Conservation (phyloP, 2,888 invertebrate species). For the Heterodera filipjevi region DNA sequence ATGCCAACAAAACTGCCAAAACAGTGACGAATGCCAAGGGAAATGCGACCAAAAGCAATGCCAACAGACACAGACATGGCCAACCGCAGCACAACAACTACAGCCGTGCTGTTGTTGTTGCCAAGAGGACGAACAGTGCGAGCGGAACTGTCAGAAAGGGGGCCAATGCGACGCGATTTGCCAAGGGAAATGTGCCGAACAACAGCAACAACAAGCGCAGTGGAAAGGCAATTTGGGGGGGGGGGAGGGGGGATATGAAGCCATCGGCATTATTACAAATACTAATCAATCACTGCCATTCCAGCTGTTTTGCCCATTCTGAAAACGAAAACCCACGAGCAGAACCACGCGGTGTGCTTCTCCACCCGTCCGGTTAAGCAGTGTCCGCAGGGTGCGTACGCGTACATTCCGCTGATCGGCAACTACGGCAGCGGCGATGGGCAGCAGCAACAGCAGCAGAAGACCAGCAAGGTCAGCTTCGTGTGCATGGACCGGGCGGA, state of each 20-base stretch:
- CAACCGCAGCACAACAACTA: background rate
- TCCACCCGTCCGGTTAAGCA: conserved; percentile 51
- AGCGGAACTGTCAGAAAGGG: too few species aligned
- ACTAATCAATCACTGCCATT: too few species aligned
- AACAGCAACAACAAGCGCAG: background rate
- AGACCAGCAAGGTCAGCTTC: conserved; percentile 44
- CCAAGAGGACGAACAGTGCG: background rate
- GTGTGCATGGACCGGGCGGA: conserved; percentile 50
- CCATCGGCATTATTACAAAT: too few species aligned
- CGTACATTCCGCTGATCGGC: background rate
- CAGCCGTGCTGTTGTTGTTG: too few species aligned
- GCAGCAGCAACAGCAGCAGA: background rate
- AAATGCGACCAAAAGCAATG: conserved; percentile 9
- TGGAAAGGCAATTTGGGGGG: background rate
- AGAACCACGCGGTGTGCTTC: conserved; percentile 57
- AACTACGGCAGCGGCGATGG: too few species aligned
- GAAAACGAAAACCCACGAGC: conserved; percentile 53
- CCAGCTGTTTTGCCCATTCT: conserved; percentile 48
- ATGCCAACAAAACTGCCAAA: conserved; percentile 6
- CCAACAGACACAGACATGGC: background rate
- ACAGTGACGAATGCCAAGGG: conserved; percentile 29
- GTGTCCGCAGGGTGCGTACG: conserved; percentile 45
- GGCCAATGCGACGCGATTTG: too few species aligned
- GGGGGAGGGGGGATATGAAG: background rate
- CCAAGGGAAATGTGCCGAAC: background rate